Base-by-base conservation (phyloP, 2,113 vertebrate species). In the Upupa epops region DNA sequence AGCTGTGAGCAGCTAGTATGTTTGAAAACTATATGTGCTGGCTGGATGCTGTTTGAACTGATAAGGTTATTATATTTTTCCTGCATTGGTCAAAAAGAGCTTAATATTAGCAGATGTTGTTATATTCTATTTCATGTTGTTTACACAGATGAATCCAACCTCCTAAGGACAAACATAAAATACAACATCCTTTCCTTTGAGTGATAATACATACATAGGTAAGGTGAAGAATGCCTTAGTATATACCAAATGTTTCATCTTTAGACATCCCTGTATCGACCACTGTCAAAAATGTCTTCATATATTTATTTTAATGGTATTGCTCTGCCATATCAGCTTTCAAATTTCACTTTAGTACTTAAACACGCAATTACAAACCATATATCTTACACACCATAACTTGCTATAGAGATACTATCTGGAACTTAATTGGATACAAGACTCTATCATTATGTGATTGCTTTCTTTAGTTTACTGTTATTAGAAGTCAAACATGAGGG, bases 401-500 rank as follows among this genome's bases (percentile, higher is more conserved):
- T 34, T 68, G 70, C 25, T 52, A 24, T 37, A 31, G 89, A 56
- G 36, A 42, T 18, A n/a, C 1, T 5, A 58, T 37, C 6, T 4
- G 4, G 19, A 59, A 28, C 5, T 49, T 74, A 21, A 52, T 6
- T 2, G 4, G 24, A 61, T 61, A 40, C 14, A 45, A 66, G 70
- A 61, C 15, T 4, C 3, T 64, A 13, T 65, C 1, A 24, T 42
- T 84, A 5, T 2, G 1, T 17, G 3, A 5, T 56, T 76, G 3
- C 5, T 64, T 52, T 66, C 25, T 69, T 68, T 46, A 48, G 10
- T 51, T 83, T 51, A 59, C 8, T 32, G 7, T 22, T 72, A 48
- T 42, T 45, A 31, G 10, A 69, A n/a, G 4, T n/a, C n/a, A 36
- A 34, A 58, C 8, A n/a, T n/a, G n/a, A n/a, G n/a, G n/a, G n/a